A percentile compares a stretch with the other conserved stretches of the same genome.
Evolutionary conservation across 2,113 vertebrate species (phyloP).

Genomic region (Pterophyllum scalare): DNA sequence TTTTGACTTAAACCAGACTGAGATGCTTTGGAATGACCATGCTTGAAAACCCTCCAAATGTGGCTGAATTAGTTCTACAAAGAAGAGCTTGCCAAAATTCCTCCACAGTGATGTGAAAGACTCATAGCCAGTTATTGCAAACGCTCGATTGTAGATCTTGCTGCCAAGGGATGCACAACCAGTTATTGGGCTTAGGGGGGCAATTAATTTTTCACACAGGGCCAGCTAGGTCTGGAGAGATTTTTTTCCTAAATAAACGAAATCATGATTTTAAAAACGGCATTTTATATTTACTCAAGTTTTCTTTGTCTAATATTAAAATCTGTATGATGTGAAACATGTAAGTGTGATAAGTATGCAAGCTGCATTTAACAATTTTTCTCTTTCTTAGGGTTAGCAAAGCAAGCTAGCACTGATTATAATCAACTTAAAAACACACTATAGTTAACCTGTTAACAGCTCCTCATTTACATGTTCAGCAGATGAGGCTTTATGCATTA

Average conservation of each 20-base stretch:
- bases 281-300: neutral
- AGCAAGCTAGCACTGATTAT: neutral
- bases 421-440: neutral
- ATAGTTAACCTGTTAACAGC: neutral
- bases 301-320: fast-evolving
- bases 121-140: neutral
- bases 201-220: no score
- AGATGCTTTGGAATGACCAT: neutral
- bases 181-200: no score
- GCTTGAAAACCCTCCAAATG: neutral
- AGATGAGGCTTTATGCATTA: neutral
- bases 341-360: neutral
- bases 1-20: neutral
- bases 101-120: neutral
- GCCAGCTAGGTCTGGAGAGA: no score
- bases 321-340: neutral
- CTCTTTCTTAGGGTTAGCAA: neutral
- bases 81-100: neutral
- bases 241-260: no score
- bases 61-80: neutral
- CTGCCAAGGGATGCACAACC: no score
- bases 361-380: neutral
- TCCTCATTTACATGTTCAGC: neutral
- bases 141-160: neutral
- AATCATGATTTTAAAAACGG: no score